Conservation (phyloP, 2,113 vertebrate species). For the Triplophysa tibetana region DNA sequence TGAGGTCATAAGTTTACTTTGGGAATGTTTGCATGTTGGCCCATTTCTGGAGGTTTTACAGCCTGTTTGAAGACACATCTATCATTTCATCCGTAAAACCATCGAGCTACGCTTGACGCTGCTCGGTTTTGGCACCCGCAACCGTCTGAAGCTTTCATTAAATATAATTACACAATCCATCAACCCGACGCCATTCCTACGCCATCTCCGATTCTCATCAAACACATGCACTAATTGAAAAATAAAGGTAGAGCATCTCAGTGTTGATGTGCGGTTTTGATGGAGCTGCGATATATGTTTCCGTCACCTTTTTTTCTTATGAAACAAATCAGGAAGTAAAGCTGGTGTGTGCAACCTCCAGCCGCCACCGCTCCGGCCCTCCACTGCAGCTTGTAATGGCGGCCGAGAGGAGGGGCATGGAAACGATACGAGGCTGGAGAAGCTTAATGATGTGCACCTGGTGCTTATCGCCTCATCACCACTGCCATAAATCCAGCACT, state of each 20-base stretch:
- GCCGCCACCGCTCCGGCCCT: neutral
- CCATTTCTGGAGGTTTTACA: slow-evolving; percentile 9
- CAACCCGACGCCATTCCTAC: slow-evolving; percentile 15
- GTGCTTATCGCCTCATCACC: neutral
- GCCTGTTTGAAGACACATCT: neutral
- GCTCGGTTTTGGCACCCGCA: neutral
- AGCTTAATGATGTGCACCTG: slow-evolving; percentile 14
- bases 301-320: slow-evolving; percentile 27
- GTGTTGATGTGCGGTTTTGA: slow-evolving; percentile 13
- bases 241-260: slow-evolving; percentile 20
- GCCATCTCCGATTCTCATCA: slow-evolving; percentile 10
- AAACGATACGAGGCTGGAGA: slow-evolving; percentile 1
- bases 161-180: slow-evolving; percentile 37
- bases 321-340: slow-evolving; percentile 54
- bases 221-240: slow-evolving; percentile 22
- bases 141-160: slow-evolving; percentile 30
- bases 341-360: slow-evolving; percentile 19
- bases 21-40: slow-evolving; percentile 25
- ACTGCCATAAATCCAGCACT: neutral
- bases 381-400: neutral
- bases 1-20: slow-evolving; percentile 53
- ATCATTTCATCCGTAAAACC: slow-evolving; percentile 13
- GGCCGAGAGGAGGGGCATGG: slow-evolving; percentile 8
- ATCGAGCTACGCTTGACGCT: neutral
- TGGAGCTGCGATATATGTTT: slow-evolving; percentile 23